A percentile compares a stretch with the other conserved stretches of the same genome.
phyloP scores from a whole-genome alignment of 2,113 vertebrate species.

The Vidua chalybeata region DNA sequence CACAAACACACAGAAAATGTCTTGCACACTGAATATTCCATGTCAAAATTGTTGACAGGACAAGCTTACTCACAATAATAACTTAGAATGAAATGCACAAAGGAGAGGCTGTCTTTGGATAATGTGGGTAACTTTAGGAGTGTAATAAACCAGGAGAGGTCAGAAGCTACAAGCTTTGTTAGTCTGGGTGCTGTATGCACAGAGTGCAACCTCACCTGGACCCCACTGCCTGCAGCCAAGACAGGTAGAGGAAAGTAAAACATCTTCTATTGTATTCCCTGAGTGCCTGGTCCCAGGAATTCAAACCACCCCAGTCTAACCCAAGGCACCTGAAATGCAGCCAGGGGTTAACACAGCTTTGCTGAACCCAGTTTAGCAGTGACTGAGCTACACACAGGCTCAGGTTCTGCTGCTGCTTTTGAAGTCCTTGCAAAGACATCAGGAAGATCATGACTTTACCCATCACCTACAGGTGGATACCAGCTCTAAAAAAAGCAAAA shows the following conservation, averaged over 20 bases:
- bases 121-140: background rate
- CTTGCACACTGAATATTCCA: background rate
- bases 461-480: background rate
- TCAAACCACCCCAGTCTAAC: background rate
- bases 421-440: background rate
- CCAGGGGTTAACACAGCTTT: background rate
- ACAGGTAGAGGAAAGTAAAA: background rate
- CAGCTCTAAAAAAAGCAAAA: background rate
- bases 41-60: background rate
- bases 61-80: background rate
- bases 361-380: background rate
- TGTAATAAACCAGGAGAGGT: background rate
- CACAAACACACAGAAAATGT: background rate
- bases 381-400: accelerated
- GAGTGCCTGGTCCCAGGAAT: background rate
- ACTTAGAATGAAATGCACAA: background rate
- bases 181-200: accelerated
- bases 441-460: background rate
- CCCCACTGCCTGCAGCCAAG: background rate
- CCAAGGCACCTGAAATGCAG: background rate
- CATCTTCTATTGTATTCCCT: accelerated
- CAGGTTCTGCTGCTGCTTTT: background rate
- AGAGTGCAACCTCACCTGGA: background rate
- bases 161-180: background rate
- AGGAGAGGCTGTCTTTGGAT: background rate